Evolutionary conservation across 2,797 vertebrate genomes (phyloP).

Genomic region (Corythornis leucogaster): DNA sequence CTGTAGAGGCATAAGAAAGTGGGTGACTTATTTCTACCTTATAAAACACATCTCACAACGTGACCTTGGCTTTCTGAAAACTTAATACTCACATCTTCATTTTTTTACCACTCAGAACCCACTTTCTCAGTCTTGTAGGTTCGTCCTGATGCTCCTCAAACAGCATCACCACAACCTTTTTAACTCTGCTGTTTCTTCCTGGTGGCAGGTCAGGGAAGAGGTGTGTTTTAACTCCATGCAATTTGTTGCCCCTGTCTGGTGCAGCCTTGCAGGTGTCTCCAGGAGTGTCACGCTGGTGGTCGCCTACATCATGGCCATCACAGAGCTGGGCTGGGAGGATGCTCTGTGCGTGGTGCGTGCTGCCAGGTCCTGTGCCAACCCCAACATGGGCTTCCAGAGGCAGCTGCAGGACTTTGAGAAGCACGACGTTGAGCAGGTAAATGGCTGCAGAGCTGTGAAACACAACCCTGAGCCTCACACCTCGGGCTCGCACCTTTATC

Average conservation of each 20-base stretch:
- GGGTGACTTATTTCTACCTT: background rate
- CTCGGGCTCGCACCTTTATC: background rate
- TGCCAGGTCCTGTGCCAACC: constrained; percentile 90
- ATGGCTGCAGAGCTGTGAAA: background rate
- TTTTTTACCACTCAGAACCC: background rate
- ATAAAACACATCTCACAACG: background rate
- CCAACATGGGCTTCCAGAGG: constrained; percentile 92
- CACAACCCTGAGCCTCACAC: background rate
- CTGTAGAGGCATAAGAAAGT: background rate
- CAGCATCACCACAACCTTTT: background rate
- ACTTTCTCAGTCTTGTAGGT: background rate
- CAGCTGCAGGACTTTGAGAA: constrained; percentile 93
- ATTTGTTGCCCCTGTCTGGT: background rate
- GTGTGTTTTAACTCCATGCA: background rate
- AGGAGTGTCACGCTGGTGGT: constrained; percentile 94
- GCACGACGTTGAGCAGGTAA: constrained; percentile 86
- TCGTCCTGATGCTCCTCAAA: background rate
- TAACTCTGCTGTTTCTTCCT: background rate
- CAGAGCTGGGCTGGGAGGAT: constrained; percentile 93
- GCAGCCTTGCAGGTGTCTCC: constrained; percentile 94
- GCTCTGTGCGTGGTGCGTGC: constrained; percentile 86
- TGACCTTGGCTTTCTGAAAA: background rate
- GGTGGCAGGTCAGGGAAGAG: background rate
- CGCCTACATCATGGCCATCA: constrained; percentile 96
- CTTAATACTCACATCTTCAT: background rate